Conservation (phyloP, 1,140 invertebrate genomes). For the Calliopsis andreniformis region DNA sequence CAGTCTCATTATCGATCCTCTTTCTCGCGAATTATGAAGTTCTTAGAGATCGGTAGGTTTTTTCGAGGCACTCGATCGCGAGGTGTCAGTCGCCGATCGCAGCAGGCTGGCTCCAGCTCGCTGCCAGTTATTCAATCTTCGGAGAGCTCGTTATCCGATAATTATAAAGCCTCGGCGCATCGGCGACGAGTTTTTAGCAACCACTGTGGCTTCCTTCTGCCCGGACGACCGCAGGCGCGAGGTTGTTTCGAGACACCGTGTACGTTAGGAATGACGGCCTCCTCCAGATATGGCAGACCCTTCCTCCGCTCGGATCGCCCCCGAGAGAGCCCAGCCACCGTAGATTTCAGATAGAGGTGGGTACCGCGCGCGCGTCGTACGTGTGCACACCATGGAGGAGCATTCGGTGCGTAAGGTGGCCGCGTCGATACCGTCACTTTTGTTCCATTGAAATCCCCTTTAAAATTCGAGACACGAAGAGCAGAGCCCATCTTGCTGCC, state of each 20-base stretch:
- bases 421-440: constrained; percentile 39
- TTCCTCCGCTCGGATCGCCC: constrained; percentile 28
- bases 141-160: constrained; percentile 31
- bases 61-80: background rate
- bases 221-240: background rate
- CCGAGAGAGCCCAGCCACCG: constrained; percentile 17
- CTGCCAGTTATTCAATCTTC: constrained; percentile 37
- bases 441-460: constrained; percentile 33
- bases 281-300: constrained; percentile 39
- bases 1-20: constrained; percentile 15
- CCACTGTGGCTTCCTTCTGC: background rate
- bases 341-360: constrained; percentile 44
- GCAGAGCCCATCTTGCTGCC: background rate
- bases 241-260: constrained; percentile 45
- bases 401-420: constrained; percentile 21
- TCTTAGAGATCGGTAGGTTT: constrained; percentile 30
- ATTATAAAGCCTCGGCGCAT: constrained; percentile 19
- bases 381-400: background rate
- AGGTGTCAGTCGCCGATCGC: constrained; percentile 35
- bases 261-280: constrained; percentile 42
- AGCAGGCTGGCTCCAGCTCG: background rate
- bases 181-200: constrained; percentile 29
- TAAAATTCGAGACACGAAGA: constrained; percentile 46
- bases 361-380: background rate
- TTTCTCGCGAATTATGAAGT: constrained; percentile 32